phyloP scores from a whole-genome alignment of 2,888 invertebrate species.

The Nycteola revayana region DNA sequence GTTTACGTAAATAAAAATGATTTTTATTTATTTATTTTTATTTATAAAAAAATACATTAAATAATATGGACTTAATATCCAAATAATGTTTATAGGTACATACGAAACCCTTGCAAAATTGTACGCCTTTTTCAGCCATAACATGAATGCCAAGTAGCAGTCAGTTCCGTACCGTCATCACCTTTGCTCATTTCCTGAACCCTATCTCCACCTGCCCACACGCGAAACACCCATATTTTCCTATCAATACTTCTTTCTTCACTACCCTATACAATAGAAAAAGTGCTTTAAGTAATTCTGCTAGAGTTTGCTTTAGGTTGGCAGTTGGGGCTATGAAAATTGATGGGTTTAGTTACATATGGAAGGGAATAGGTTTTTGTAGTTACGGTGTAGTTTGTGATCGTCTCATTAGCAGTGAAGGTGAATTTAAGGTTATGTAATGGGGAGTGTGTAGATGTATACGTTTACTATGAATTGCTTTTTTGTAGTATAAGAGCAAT shows the following conservation, averaged over 20 bases:
- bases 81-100: too few relatives aligned
- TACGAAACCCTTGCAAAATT: too few relatives aligned
- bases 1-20: too few relatives aligned
- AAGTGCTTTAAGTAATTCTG: neutral
- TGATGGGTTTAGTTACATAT: constrained; percentile 34
- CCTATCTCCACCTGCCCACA: constrained; percentile 45
- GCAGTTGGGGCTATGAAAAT: constrained; percentile 28
- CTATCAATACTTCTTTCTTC: constrained; percentile 43
- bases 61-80: too few relatives aligned
- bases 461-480: too few relatives aligned
- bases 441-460: too few relatives aligned
- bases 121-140: too few relatives aligned
- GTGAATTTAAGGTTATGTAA: constrained; percentile 11
- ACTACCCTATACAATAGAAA: constrained; percentile 2
- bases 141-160: too few relatives aligned
- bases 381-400: constrained; percentile 17
- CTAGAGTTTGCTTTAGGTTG: neutral
- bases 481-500: too few relatives aligned
- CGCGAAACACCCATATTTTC: constrained; percentile 57
- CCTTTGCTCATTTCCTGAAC: constrained; percentile 32
- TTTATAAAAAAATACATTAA: too few relatives aligned
- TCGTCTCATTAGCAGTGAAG: constrained; percentile 18
- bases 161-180: constrained; percentile 26
- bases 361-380: constrained; percentile 34
- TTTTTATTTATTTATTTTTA: too few relatives aligned